Base-by-base conservation (phyloP, 2,797 vertebrate genomes). In the Ptychadena robeensis region DNA sequence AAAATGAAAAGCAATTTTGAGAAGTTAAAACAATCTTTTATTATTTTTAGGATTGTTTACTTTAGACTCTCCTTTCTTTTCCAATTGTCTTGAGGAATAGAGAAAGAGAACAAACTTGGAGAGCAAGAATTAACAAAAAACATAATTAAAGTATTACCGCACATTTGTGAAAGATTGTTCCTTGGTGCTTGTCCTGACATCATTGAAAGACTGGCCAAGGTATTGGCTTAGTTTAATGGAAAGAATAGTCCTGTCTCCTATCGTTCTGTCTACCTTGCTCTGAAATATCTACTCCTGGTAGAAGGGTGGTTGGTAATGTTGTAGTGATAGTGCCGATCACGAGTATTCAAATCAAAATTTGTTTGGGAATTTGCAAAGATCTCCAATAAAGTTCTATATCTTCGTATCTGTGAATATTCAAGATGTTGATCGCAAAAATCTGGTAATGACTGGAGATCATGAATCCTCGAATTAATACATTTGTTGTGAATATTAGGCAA, bases 1-100 rank as follows among this genome's bases (percentile, higher is more conserved):
- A 91, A 91, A 94, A 88, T 30, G 85, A 89, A 91, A 95, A 91
- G 92, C 90, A 94, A 92, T 91, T 91, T 91, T 91, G 92, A 91
- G 90, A 94, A 93, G 91, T 95, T 95, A 92, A 95, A 95, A 95
- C 91, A 90, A 91, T 85, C 89, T 90, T 88, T 91, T 95, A 92
- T 92, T 96, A 91, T 95, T 96, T 92, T 92, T 91, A 81, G 90
- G 85, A 89, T 93, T 93, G 86, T 87, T 87, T 89, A 87, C 86
- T 78, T 80, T 86, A 83, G 7, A 5, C 12, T 83, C 76, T 75
- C 38, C 34, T 74, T 77, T 73, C 73, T 85, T 80, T 68, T 48
- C 73, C 7, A 27, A 77, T 88, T 86, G 82, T 88, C 70, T 79
- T 82, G 85, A 40, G 83, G 82, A 80, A 85, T 75, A 53, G 44